Conservation (phyloP, 2,797 vertebrate genomes). For the Spatula clypeata region DNA sequence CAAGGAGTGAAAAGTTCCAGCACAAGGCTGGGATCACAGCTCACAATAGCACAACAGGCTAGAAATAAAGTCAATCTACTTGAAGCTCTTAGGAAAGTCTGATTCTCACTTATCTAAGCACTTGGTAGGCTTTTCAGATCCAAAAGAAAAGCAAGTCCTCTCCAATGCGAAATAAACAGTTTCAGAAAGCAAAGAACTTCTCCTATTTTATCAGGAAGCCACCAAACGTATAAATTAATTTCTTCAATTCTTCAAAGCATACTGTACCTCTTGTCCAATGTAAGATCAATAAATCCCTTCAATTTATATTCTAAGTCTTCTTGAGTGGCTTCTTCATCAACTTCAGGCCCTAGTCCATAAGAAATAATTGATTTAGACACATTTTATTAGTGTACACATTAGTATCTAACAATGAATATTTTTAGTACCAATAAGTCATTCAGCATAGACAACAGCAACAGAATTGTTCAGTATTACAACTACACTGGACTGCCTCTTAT, state of each 20-base stretch:
- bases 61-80: background rate
- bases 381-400: background rate
- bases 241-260: constrained; percentile 7
- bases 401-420: background rate
- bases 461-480: background rate
- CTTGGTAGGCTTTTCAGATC: background rate
- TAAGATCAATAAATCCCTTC: constrained; percentile 96
- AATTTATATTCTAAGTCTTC: constrained; percentile 97
- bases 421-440: background rate
- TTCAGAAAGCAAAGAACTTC: background rate
- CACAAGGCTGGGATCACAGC: background rate
- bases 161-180: background rate
- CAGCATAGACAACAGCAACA: background rate
- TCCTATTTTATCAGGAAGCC: background rate
- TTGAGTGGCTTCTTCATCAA: constrained; percentile 91
- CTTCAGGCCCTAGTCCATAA: constrained; percentile 87
- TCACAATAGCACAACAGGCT: background rate
- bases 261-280: constrained; percentile 94
- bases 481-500: background rate
- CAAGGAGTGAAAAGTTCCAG: background rate
- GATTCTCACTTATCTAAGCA: background rate
- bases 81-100: background rate
- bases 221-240: rapidly evolving
- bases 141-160: background rate
- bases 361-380: background rate